phyloP scores from a whole-genome alignment of 2,113 vertebrate genomes.

The Piaya cayana region DNA sequence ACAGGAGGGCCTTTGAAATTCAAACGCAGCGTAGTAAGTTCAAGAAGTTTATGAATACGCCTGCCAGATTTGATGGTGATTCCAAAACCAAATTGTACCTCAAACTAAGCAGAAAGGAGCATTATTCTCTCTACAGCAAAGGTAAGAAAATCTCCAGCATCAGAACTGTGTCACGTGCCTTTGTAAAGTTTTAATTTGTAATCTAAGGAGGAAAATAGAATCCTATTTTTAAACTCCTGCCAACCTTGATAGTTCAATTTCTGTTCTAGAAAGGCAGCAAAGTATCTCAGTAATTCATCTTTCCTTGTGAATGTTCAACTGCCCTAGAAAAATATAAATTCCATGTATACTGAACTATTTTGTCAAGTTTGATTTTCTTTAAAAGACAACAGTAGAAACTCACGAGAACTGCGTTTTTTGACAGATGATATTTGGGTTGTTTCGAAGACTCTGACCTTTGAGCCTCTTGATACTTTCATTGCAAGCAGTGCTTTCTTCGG shows the following conservation, averaged over 20 bases:
- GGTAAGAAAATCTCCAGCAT: slow-evolving; percentile 40
- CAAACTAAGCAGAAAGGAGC: slow-evolving; percentile 77
- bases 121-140: slow-evolving; percentile 78
- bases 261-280: background rate
- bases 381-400: background rate
- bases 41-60: slow-evolving; percentile 55
- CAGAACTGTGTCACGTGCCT: background rate
- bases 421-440: slow-evolving; percentile 84
- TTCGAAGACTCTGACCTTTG: slow-evolving; percentile 80
- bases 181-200: background rate
- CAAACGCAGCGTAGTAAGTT: slow-evolving; percentile 70
- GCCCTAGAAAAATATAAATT: background rate
- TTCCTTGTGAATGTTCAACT: background rate
- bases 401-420: background rate
- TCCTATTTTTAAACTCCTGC: background rate
- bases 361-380: background rate
- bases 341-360: background rate
- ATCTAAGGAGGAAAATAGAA: background rate
- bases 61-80: slow-evolving; percentile 59
- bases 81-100: slow-evolving; percentile 78
- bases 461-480: slow-evolving; percentile 77
- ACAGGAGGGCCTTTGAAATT: slow-evolving; percentile 76
- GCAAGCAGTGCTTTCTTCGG: slow-evolving; percentile 82
- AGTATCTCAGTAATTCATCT: background rate
- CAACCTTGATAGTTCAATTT: background rate